Base-by-base conservation (phyloP, 2,797 vertebrate genomes). In the Apogon talboti region DNA sequence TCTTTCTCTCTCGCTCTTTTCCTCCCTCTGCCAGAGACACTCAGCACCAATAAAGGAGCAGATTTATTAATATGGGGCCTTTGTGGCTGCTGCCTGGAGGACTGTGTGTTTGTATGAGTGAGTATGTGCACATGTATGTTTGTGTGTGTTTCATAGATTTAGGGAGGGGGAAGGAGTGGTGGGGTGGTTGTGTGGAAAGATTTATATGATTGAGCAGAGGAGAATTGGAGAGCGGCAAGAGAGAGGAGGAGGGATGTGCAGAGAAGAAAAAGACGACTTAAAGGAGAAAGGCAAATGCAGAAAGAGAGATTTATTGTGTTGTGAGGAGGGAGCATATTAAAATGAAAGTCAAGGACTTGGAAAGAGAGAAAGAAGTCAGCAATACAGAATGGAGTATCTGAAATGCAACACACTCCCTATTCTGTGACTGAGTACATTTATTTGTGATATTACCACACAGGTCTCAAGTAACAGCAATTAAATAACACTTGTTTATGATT, bases 41-140 rank as follows among this genome's bases (percentile, higher is more conserved):
- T 92, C 90, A 89, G 91, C 93, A 92, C 92, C 93, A 94, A 94
- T 94, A 94, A 94, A 94, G 91, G 86, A 90, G 83, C 89, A 93
- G 92, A 94, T 94, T 94, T 94, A 94, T 94, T 93, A 93, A 91
- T 92, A 92, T 91, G 90, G 91, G 89, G 90, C 90, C 90, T 90
- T 90, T 93, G 91, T 90, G 89, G 90, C 89, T 91, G 85, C 90
- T 87, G 83, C 87, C 91, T 87, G 83, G 78, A 89, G 91, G 84
- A 78, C 70, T 87, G 83, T 85, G 84, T 84, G 82, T 87, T 71
- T 89, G 80, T 84, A 77, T 74, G 81, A 14, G 44, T 65, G 79
- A 58, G 65, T 8, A 54, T 13, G 19, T 56, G 75, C 68, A 70
- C 77, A 88, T 87, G 81, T 85, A 85, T 92, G 85, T 88, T 76